Evolutionary conservation across 1,140 invertebrate genomes (phyloP).

Genomic region (Penaeus chinensis): DNA sequence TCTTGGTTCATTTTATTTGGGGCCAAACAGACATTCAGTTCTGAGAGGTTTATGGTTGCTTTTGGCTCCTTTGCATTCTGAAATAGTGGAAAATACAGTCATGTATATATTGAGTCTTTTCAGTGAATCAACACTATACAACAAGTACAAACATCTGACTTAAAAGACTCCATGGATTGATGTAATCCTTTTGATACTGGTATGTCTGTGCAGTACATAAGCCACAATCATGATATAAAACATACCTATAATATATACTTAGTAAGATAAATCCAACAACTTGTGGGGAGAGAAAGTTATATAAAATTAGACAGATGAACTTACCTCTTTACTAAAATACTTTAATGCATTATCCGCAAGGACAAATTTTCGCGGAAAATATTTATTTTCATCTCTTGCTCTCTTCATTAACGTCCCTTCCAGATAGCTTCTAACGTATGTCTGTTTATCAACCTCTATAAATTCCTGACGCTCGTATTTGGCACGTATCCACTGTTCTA

Average conservation of each 20-base stretch:
- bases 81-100: constrained; percentile 23
- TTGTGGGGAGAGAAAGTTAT: neutral
- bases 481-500: constrained; percentile 91
- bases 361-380: constrained; percentile 85
- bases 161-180: too few species aligned
- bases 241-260: neutral
- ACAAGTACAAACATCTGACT: too few species aligned
- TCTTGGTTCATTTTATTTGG: constrained; percentile 84
- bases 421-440: constrained; percentile 82
- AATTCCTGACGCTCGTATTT: constrained; percentile 93
- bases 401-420: constrained; percentile 90
- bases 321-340: constrained; percentile 86
- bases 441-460: constrained; percentile 77
- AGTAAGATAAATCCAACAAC: neutral
- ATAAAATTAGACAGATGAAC: constrained; percentile 19
- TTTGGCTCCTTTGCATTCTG: constrained; percentile 79
- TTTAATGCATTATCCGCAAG: constrained; percentile 83
- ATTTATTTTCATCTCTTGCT: constrained; percentile 82
- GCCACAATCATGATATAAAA: too few species aligned
- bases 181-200: too few species aligned
- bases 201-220: too few species aligned
- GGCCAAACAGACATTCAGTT: constrained; percentile 87
- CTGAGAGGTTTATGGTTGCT: constrained; percentile 82
- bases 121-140: too few species aligned
- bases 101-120: too few species aligned